These are phyloP conservation scores for Micropoecilia bifurca DNA, from an alignment of 2,797 vertebrate genomes.

Conservation along the genomic window DNA sequence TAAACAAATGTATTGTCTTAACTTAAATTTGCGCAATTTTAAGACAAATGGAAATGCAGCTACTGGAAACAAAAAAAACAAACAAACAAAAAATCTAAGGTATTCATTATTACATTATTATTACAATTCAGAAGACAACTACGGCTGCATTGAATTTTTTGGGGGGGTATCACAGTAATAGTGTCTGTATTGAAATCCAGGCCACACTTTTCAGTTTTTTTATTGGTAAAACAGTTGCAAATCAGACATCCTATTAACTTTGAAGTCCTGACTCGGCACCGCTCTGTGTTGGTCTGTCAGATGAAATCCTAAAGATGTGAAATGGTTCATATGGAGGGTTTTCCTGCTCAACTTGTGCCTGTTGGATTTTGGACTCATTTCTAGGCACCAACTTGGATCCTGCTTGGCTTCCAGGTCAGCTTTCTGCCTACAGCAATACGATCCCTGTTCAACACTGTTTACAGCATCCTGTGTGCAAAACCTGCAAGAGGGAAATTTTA, in stretches of 20 bases:
- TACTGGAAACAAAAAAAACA: too few species aligned
- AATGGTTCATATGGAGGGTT: not conserved
- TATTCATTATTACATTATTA: too few species aligned
- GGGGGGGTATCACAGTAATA: not conserved
- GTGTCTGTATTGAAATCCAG: not conserved
- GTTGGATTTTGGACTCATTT: not conserved
- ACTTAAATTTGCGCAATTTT: too few species aligned
- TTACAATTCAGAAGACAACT: not conserved
- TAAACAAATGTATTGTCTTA: too few species aligned
- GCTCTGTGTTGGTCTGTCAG: not conserved
- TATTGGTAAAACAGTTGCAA: not conserved
- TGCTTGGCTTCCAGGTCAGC: not conserved
- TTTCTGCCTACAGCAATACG: slow-evolving; percentile 65
- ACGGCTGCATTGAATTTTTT: not conserved
- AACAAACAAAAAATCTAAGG: not conserved
- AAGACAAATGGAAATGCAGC: too few species aligned
- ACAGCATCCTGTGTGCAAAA: not conserved
- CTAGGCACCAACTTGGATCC: not conserved
- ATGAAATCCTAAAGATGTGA: not conserved
- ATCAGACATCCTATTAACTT: not conserved
- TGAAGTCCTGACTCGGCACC: not conserved
- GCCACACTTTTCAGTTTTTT: not conserved
- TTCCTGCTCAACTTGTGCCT: not conserved
- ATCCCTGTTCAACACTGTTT: slow-evolving; percentile 15
- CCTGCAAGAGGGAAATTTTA: not conserved